These are phyloP conservation scores for Polietes domitor DNA, from an alignment of 2,888 invertebrate genomes.

Conservation along the genomic window DNA sequence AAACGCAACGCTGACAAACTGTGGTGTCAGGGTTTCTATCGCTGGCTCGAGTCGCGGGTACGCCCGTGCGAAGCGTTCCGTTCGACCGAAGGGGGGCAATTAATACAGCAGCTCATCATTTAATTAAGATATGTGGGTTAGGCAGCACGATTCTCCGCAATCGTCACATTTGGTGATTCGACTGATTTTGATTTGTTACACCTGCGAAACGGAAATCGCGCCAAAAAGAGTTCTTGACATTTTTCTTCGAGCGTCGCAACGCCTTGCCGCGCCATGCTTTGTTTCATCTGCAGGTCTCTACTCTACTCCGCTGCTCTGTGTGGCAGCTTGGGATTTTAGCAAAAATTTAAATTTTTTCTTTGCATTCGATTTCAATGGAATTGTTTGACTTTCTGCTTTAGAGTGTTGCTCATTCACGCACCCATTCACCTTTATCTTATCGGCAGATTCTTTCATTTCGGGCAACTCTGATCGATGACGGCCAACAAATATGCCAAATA, in stretches of 20 bases:
- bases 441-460: not conserved
- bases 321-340: not conserved
- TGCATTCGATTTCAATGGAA: not conserved
- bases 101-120: no score
- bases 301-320: no score
- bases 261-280: no score
- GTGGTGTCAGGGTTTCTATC: constrained; percentile 45
- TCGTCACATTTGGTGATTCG: not conserved
- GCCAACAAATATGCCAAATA: not conserved
- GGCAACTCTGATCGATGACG: no score
- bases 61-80: not conserved
- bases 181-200: not conserved
- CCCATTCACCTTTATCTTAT: constrained; percentile 1
- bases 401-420: not conserved
- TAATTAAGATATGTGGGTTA: no score
- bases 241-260: not conserved
- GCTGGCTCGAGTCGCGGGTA: no score
- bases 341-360: not conserved
- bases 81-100: not conserved
- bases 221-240: not conserved
- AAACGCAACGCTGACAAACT: not conserved
- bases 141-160: not conserved
- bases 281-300: no score
- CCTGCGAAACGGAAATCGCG: not conserved
- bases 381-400: not conserved